Percentiles rank a stretch among this genome's conserved stretches.
phyloP scores from a whole-genome alignment of 2,888 invertebrate genomes.

The Hemaris fuciformis region DNA sequence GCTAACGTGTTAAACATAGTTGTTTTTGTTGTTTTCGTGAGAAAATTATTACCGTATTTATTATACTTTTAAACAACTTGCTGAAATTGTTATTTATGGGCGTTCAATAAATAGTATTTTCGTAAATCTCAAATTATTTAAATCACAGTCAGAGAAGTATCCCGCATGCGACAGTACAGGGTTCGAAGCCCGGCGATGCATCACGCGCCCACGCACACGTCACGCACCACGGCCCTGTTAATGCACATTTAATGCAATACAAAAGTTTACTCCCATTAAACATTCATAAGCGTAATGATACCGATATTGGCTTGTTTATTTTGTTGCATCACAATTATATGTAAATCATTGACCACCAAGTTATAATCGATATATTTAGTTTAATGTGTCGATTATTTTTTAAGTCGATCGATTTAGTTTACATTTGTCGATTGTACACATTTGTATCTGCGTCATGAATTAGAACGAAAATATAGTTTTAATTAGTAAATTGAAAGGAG shows the following conservation, averaged over 20 bases:
- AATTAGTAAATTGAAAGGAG: too few relatives aligned
- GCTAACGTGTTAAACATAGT: too few relatives aligned
- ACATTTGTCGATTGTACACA: background rate
- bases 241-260: slow-evolving; percentile 34
- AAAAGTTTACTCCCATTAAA: slow-evolving; percentile 11
- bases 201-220: slow-evolving; percentile 17
- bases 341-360: background rate
- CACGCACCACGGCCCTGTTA: slow-evolving; percentile 27
- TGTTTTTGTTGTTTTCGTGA: too few relatives aligned
- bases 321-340: background rate
- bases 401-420: background rate
- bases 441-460: background rate
- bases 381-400: background rate
- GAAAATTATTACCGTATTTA: too few relatives aligned
- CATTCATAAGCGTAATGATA: slow-evolving; percentile 11
- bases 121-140: background rate
- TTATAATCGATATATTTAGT: background rate
- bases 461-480: too few relatives aligned
- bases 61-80: too few relatives aligned
- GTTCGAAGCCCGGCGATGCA: slow-evolving; percentile 16
- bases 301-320: slow-evolving; percentile 4
- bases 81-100: too few relatives aligned
- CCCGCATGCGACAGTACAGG: slow-evolving; percentile 3
- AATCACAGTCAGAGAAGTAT: slow-evolving; percentile 1
- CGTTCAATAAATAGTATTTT: too few relatives aligned